These are phyloP conservation scores for Eulemur mongoz DNA, from an alignment of 2,797 vertebrate species.

Conservation along the genomic window DNA sequence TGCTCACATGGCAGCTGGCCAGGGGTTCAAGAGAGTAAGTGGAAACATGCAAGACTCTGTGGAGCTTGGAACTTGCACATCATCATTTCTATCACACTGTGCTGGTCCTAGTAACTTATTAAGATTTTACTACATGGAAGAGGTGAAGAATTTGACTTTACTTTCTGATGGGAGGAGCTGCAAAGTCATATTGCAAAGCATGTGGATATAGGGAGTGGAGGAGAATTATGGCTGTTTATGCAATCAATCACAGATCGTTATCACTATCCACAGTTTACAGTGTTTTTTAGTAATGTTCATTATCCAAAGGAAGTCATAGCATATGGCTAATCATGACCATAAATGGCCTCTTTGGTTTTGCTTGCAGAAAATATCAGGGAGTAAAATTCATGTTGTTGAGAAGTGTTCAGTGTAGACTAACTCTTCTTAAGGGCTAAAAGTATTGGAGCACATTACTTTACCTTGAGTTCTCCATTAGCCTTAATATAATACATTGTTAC, in stretches of 20 bases:
- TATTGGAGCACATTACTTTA: neutral
- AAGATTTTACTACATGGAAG: neutral
- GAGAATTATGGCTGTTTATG: neutral
- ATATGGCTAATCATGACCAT: neutral
- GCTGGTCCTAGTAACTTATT: neutral
- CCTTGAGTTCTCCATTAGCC: neutral
- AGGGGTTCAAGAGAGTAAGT: neutral
- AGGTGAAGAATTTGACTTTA: neutral
- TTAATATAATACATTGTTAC: neutral
- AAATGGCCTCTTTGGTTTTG: neutral
- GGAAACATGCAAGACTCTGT: neutral
- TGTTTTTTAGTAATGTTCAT: neutral
- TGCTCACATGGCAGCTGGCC: neutral
- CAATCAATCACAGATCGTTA: neutral
- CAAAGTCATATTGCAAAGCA: neutral
- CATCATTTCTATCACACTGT: neutral
- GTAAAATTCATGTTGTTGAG: neutral
- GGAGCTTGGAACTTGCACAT: neutral
- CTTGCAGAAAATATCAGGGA: neutral
- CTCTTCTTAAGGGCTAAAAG: neutral
- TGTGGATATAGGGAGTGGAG: neutral
- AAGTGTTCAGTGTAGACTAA: neutral
- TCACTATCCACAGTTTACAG: neutral
- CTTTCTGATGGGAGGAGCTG: neutral
- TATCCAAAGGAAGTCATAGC: neutral